Evolutionary conservation across 1,140 invertebrate species (phyloP).

Genomic region (Drosophila equinoxialis): DNA sequence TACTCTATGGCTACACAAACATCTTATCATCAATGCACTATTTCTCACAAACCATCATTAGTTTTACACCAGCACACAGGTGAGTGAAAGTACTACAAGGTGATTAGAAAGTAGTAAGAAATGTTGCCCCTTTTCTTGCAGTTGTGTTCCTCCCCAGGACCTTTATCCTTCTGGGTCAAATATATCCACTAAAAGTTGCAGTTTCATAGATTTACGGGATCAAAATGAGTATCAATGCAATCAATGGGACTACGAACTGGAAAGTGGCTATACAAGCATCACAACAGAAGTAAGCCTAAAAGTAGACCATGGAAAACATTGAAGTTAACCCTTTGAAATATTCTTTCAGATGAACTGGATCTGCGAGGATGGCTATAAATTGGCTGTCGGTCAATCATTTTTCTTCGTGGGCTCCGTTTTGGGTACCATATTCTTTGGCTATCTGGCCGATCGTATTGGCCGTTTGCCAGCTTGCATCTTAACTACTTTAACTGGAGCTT

Average conservation of each 20-base stretch:
- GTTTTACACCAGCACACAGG: conserved; percentile 83
- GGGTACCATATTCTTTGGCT: conserved; percentile 85
- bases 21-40: conserved; percentile 84
- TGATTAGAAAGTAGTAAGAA: background rate
- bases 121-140: background rate
- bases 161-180: background rate
- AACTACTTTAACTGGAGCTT: conserved; percentile 84
- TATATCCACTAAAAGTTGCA: background rate
- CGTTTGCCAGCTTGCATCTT: conserved; percentile 85
- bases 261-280: conserved; percentile 84
- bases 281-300: conserved; percentile 84
- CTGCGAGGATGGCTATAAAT: conserved; percentile 85
- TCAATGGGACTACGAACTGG: conserved; percentile 83
- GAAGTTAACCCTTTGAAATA: conserved; percentile 26
- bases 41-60: conserved; percentile 85
- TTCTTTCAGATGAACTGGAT: conserved; percentile 85
- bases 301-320: conserved; percentile 36
- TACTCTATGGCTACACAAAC: conserved; percentile 85
- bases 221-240: conserved; percentile 57
- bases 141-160: conserved; percentile 23
- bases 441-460: conserved; percentile 85
- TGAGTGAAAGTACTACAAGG: conserved; percentile 46
- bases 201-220: background rate
- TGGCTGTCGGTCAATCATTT: conserved; percentile 85
- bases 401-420: conserved; percentile 86